Evolutionary conservation across 2,888 invertebrate genomes (phyloP).

Genomic region (Tubulanus polymorphus): DNA sequence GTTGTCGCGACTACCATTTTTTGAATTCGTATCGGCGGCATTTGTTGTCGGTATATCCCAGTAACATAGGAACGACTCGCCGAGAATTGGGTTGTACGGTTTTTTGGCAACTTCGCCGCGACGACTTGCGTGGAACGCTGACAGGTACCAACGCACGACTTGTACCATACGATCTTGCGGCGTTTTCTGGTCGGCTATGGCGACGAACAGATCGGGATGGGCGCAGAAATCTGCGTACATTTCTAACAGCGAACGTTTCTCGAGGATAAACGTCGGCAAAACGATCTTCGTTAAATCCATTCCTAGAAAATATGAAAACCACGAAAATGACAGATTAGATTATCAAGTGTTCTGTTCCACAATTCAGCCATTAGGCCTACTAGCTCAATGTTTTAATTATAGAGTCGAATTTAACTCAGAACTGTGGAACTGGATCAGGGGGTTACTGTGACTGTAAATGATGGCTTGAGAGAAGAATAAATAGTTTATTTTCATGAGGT

Average conservation of each 20-base stretch:
- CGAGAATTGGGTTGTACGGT: conserved; percentile 97
- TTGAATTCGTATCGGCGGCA: conserved; percentile 13
- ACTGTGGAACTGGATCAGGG: too few species aligned
- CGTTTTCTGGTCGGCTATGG: conserved; percentile 82
- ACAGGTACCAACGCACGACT: conserved; percentile 93
- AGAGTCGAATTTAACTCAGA: too few species aligned
- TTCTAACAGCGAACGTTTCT: conserved; percentile 92
- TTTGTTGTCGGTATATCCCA: conserved; percentile 51
- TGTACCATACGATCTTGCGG: conserved; percentile 89
- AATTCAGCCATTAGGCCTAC: too few species aligned
- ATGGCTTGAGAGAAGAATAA: too few species aligned
- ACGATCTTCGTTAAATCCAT: conserved; percentile 99
- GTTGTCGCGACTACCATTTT: not conserved
- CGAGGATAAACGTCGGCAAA: conserved; percentile 96
- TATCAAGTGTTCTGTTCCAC: too few species aligned
- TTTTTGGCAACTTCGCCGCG: conserved; percentile 97
- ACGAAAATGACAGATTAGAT: too few species aligned
- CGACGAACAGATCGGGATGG: conserved; percentile 91
- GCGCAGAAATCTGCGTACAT: conserved; percentile 99
- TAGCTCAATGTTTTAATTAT: too few species aligned
- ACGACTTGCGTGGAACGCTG: conserved; percentile 97
- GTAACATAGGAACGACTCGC: conserved; percentile 77
- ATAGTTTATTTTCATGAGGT: too few species aligned
- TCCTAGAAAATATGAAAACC: too few species aligned
- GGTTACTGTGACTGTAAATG: not conserved